These are phyloP conservation scores for Calycopis cecrops DNA, from an alignment of 1,140 invertebrate species.

Conservation along the genomic window DNA sequence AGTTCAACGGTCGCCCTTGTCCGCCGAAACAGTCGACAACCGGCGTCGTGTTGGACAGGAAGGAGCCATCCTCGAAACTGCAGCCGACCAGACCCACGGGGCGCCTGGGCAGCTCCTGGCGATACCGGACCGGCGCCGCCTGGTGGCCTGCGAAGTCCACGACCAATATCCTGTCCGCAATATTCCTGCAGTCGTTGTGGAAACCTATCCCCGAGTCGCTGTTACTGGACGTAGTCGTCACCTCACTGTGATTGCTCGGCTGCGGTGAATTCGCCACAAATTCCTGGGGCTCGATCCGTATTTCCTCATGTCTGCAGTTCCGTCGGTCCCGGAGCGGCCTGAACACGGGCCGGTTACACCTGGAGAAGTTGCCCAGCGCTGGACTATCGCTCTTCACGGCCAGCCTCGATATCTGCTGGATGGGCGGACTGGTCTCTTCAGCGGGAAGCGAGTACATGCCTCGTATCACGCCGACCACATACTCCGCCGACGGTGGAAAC, in stretches of 20 bases:
- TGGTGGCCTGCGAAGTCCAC: slow-evolving; percentile 82
- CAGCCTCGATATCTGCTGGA: slow-evolving; percentile 65
- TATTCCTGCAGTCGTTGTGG: slow-evolving; percentile 88
- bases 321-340: slow-evolving; percentile 46
- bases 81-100: slow-evolving; percentile 63
- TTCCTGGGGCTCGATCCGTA: slow-evolving; percentile 47
- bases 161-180: slow-evolving; percentile 87
- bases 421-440: slow-evolving; percentile 54
- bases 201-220: slow-evolving; percentile 97
- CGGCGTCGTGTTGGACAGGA: slow-evolving; percentile 67
- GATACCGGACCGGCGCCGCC: slow-evolving; percentile 56
- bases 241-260: slow-evolving; percentile 86
- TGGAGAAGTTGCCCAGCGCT: slow-evolving; percentile 49
- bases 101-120: slow-evolving; percentile 52
- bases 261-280: slow-evolving; percentile 84
- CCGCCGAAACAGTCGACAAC: slow-evolving; percentile 71
- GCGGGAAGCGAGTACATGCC: slow-evolving; percentile 79
- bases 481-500: slow-evolving; percentile 92
- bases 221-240: slow-evolving; percentile 92
- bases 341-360: slow-evolving; percentile 50
- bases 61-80: slow-evolving; percentile 64
- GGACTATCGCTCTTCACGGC: slow-evolving; percentile 60
- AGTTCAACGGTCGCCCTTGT: slow-evolving; percentile 61
- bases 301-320: slow-evolving; percentile 47
- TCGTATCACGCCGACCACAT: slow-evolving; percentile 85